Evolutionary conservation across 2,797 vertebrate species (phyloP).

Genomic region (Hyperoplus immaculatus): DNA sequence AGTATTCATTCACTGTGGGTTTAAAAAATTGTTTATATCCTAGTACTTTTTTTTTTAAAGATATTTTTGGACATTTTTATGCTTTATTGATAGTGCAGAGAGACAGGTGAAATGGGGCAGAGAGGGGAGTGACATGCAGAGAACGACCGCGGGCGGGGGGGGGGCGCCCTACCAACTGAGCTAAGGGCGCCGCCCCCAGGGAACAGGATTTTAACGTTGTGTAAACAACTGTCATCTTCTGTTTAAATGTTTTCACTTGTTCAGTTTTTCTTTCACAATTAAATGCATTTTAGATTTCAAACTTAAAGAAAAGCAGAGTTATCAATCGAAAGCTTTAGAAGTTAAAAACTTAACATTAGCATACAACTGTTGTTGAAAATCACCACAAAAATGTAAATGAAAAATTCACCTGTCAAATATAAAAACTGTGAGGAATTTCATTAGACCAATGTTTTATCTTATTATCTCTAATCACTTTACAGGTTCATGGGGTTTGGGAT

Average conservation of each 20-base stretch:
- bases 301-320: background rate
- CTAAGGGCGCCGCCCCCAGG: too few relatives aligned
- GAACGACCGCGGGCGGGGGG: too few relatives aligned
- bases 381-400: background rate
- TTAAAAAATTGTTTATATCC: too few relatives aligned
- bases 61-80: too few relatives aligned
- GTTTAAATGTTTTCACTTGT: background rate
- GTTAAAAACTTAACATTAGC: background rate
- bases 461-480: constrained; percentile 23
- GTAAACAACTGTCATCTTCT: too few relatives aligned
- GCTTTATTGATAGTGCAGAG: too few relatives aligned
- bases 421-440: background rate
- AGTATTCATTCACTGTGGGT: too few relatives aligned
- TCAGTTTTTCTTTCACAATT: background rate
- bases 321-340: background rate
- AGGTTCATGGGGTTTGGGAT: constrained; percentile 50
- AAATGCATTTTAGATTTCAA: background rate
- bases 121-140: too few relatives aligned
- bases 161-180: too few relatives aligned
- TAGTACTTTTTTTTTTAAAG: too few relatives aligned
- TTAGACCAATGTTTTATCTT: background rate
- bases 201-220: too few relatives aligned
- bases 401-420: background rate
- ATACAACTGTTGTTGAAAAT: background rate
- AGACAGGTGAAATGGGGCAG: too few relatives aligned